Percentiles rank a stretch among this genome's conserved stretches.
Evolutionary conservation across 2,113 vertebrate genomes (phyloP).

Genomic region (Labeo rohita): DNA sequence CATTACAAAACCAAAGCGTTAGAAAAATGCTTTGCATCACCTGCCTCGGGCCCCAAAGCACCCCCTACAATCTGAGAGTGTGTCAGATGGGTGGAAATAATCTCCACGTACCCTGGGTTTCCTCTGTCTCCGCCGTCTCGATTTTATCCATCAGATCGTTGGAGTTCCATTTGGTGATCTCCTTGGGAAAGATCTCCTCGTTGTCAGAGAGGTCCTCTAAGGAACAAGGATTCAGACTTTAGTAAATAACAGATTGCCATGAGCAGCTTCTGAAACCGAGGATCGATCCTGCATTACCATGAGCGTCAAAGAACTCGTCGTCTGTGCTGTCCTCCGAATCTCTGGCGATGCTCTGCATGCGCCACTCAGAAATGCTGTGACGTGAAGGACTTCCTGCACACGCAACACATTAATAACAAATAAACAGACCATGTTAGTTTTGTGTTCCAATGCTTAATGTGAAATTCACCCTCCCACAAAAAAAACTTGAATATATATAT

Average conservation of each 20-base stretch:
- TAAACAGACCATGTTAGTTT: background rate
- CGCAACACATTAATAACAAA: background rate
- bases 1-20: slow-evolving; percentile 32
- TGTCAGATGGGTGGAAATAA: background rate
- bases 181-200: slow-evolving; percentile 88
- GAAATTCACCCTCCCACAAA: too few species aligned
- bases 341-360: slow-evolving; percentile 90
- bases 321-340: slow-evolving; percentile 89
- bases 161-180: slow-evolving; percentile 96
- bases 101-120: slow-evolving; percentile 77
- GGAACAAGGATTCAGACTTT: slow-evolving; percentile 1
- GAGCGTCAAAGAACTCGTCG: slow-evolving; percentile 89
- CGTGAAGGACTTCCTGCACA: slow-evolving; percentile 83
- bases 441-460: background rate
- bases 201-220: slow-evolving; percentile 91
- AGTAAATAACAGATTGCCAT: background rate
- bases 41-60: background rate
- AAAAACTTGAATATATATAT: too few species aligned
- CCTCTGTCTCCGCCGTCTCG: slow-evolving; percentile 84
- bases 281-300: slow-evolving; percentile 72
- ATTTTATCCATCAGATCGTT: slow-evolving; percentile 98
- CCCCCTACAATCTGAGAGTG: background rate
- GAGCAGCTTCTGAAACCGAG: background rate
- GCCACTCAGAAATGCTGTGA: slow-evolving; percentile 87
- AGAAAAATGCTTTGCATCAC: slow-evolving; percentile 22